phyloP scores from a whole-genome alignment of 2,888 invertebrate genomes.

The Thecophora atra region DNA sequence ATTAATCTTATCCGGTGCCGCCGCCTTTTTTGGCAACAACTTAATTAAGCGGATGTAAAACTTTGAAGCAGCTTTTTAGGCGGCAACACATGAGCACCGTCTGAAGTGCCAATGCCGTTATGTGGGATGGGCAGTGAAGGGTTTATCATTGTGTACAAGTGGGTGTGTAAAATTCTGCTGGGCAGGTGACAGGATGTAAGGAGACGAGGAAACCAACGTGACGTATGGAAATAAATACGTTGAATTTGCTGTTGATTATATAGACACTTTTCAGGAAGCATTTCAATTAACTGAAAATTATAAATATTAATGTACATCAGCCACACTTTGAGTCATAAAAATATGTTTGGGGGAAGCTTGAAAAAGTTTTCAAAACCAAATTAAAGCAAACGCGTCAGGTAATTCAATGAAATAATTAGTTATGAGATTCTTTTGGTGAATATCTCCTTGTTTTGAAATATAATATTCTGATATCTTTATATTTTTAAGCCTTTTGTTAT shows the following conservation, averaged over 20 bases:
- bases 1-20: conserved; percentile 41
- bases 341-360: background rate
- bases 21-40: conserved; percentile 46
- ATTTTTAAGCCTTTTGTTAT: too few relatives aligned
- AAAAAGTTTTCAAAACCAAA: too few relatives aligned
- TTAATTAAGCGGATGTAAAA: conserved; percentile 57
- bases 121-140: background rate
- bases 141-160: background rate
- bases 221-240: background rate
- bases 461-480: too few relatives aligned
- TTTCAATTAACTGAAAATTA: conserved; percentile 14
- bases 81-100: background rate
- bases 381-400: too few relatives aligned
- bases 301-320: conserved; percentile 19
- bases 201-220: background rate
- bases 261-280: conserved; percentile 25
- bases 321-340: background rate
- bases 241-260: conserved; percentile 5
- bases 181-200: conserved; percentile 5
- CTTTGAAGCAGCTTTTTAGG: conserved; percentile 36
- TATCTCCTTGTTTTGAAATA: too few relatives aligned
- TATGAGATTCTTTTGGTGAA: too few relatives aligned
- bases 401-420: too few relatives aligned
- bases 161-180: background rate
- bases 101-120: background rate